Evolutionary conservation across 1,140 invertebrate species (phyloP), one percentile per base, ranked within the genome.

Genomic region (Coelopa frigida): DNA sequence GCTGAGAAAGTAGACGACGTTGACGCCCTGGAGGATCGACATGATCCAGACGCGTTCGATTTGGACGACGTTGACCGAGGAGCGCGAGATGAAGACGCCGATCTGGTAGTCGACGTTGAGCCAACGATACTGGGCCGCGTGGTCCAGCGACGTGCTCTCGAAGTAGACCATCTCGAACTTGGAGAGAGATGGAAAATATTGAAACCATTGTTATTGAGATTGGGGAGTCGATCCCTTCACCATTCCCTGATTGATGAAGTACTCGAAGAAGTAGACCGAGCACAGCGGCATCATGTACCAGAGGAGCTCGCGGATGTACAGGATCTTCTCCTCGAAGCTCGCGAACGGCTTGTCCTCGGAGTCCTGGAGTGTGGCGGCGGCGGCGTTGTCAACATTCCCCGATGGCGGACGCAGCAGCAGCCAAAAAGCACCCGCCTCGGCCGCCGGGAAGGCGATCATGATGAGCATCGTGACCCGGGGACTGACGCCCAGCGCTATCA

Each of bases 171-270:
- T 59, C 58, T 91, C 87, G 59, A 83, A 82, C 86, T 88, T 89
- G 59, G 38, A 79, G 73, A n/a, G 29, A 3, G 5, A 11, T 2
- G 15, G 46, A 14, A 21, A 32, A 44, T 35, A 7, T 27, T 0
- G 8, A 24, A 40, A n/a, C n/a, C n/a, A n/a, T n/a, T n/a, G n/a
- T n/a, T n/a, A n/a, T n/a, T n/a, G n/a, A n/a, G n/a, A n/a, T n/a
- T 20, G 26, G 21, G 12, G 24, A 7, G 14, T 46, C 46, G 44
- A 18, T 7, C 71, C 76, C 71, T 75, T 76, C 71, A 89, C 87
- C 72, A 92, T 70, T 54, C 88, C 89, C 71, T 93, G 88, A 71
- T 94, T 94, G 51, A 94, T 93, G 53, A 90, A 87, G 70, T 94
- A 94, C 58, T 94, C 89, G 50, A 86, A 86, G 50, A 89, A 76